A percentile compares a stretch with the other conserved stretches of the same genome.
Evolutionary conservation across 2,888 invertebrate genomes (phyloP).

Genomic region (Aleiodes alternator): DNA sequence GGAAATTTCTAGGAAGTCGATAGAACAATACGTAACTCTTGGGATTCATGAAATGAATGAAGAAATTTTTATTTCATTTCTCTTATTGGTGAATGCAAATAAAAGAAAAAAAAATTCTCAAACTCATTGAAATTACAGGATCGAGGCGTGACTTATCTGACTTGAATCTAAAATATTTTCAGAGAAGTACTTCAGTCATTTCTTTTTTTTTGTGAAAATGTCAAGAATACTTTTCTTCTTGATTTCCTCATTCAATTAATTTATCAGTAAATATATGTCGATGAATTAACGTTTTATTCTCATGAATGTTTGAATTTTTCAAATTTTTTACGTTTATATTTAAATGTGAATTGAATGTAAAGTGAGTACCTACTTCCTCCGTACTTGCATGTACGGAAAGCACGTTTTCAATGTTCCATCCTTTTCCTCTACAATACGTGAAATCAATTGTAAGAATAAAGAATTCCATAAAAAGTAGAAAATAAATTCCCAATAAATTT

Average conservation of each 20-base stretch:
- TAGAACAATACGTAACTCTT: too few species aligned
- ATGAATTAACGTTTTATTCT: too few species aligned
- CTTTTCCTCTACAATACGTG: conserved; percentile 48
- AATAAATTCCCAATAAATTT: conserved; percentile 2
- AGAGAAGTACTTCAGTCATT: too few species aligned
- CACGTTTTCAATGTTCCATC: conserved; percentile 45
- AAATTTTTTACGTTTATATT: neutral
- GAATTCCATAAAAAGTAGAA: conserved; percentile 35
- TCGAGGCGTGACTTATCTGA: conserved; percentile 37
- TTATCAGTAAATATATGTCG: too few species aligned
- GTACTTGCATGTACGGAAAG: conserved; percentile 43
- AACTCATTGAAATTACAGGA: conserved; percentile 55
- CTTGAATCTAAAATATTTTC: neutral
- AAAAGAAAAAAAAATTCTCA: conserved; percentile 45
- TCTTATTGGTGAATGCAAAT: too few species aligned
- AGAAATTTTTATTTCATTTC: too few species aligned
- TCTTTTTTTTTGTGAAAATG: too few species aligned
- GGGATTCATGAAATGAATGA: too few species aligned
- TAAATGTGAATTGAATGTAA: conserved; percentile 19
- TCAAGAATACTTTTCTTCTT: too few species aligned
- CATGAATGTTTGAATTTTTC: conserved; percentile 3
- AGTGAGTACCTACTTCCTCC: conserved; percentile 25
- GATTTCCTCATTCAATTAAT: too few species aligned
- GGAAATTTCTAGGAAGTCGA: too few species aligned
- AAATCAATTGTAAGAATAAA: conserved; percentile 47